Conservation (phyloP, 2,113 vertebrate genomes). For the Channa argus region DNA sequence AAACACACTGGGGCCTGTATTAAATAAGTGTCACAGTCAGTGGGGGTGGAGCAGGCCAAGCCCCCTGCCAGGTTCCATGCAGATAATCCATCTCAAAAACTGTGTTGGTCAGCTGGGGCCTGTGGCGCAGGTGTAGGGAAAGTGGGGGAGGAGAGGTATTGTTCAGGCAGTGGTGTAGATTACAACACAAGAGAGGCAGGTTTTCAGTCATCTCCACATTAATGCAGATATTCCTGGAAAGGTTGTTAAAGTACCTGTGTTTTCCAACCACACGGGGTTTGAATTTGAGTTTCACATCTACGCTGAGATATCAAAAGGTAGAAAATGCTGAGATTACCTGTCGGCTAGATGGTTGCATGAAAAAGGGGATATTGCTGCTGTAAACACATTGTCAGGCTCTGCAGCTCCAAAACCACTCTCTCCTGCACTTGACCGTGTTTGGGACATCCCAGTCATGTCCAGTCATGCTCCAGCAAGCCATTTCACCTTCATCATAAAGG, state of each 20-base stretch:
- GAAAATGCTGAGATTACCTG: neutral
- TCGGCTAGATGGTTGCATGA: accelerated
- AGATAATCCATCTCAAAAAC: conserved; percentile 71
- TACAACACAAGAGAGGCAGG: conserved; percentile 36
- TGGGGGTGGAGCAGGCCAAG: conserved; percentile 52
- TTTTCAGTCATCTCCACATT: neutral
- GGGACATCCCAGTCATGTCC: neutral
- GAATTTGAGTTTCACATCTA: neutral
- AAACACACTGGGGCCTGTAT: conserved; percentile 81
- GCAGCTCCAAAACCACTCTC: neutral
- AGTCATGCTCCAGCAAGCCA: neutral
- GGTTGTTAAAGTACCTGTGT: neutral
- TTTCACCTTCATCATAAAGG: neutral
- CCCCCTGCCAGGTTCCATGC: conserved; percentile 56
- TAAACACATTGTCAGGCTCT: neutral
- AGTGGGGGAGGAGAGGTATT: conserved; percentile 41
- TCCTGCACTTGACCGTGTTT: neutral
- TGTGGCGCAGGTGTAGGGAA: conserved; percentile 60
- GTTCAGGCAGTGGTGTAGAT: conserved; percentile 34
- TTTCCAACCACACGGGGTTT: neutral
- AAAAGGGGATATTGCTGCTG: neutral
- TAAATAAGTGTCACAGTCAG: conserved; percentile 80
- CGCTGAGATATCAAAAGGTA: neutral
- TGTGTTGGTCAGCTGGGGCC: conserved; percentile 67
- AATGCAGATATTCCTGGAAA: neutral